Evolutionary conservation across 2,797 vertebrate genomes (phyloP), one percentile per base, ranked within the genome.

Genomic region (Clarias laeviceps): DNA sequence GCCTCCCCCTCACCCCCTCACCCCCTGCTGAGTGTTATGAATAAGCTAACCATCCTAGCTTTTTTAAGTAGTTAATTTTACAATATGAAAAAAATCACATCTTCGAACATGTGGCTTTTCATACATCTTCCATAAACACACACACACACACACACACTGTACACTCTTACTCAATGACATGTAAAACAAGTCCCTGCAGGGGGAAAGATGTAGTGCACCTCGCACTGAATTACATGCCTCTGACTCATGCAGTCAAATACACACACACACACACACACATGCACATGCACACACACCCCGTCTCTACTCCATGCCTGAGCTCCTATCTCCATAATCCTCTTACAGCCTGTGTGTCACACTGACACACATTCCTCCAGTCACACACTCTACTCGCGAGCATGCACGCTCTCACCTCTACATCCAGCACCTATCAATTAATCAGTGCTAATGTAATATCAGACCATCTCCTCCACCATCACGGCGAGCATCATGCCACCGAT

Each of bases 371-470:
- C 90, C 81, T 68, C 59, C 76, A 83, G 68, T 64, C 82, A 81
- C 76, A 68, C 79, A 72, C 68, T 68, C 62, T 66, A 77, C 83
- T 68, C 62, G 74, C 77, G 82, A 69, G 54, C 69, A 85, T 83
- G 77, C 69, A 66, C 18, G 12, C 84, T 85, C 91, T 90, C 91
- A 88, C 86, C 87, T 91, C 82, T 77, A 74, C 87, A 83, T 70
- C 74, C 85, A n/a, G 72, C 84, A 54, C 80, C 84, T 64, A 85
- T 90, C 92, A 91, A 90, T 91, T 93, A 93, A 95, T 94, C 93
- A 93, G 91, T 93, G 92, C 88, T 93, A 93, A 94, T 93, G 91
- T 90, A 92, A 93, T 93, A 90, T 88, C 89, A 90, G 87, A 87
- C 90, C 93, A 91, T 92, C 92, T 87, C 54, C 88, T 88, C 76